These are phyloP conservation scores for Podarcis cretensis DNA, from an alignment of 2,113 vertebrate genomes.

Conservation along the genomic window DNA sequence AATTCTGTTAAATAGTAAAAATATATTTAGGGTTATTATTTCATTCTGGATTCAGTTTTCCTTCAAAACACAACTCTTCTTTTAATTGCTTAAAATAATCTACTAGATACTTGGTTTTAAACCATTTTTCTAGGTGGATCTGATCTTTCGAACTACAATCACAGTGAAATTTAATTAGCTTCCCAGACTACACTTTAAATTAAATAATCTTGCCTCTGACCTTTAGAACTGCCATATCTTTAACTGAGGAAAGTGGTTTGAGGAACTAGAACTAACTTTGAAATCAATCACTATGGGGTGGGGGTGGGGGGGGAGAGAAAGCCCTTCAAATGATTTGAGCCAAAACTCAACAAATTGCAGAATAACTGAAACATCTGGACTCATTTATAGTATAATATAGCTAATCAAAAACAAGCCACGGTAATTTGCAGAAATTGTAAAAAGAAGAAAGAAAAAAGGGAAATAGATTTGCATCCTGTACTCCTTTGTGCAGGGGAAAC, in stretches of 20 bases:
- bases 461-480: conserved; percentile 58
- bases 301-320: background rate
- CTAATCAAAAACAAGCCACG: conserved; percentile 78
- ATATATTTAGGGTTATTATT: conserved; percentile 3
- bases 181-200: conserved; percentile 58
- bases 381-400: conserved; percentile 78
- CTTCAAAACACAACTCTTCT: conserved; percentile 55
- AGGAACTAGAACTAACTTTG: conserved; percentile 68
- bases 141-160: conserved; percentile 56
- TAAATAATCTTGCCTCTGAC: conserved; percentile 50
- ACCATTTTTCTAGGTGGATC: conserved; percentile 52
- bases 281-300: conserved; percentile 72
- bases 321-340: conserved; percentile 67
- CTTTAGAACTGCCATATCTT: conserved; percentile 54
- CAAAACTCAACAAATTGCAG: conserved; percentile 80
- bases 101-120: conserved; percentile 49
- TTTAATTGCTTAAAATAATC: conserved; percentile 66
- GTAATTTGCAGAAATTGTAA: conserved; percentile 77
- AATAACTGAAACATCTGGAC: conserved; percentile 83
- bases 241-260: conserved; percentile 54
- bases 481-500: conserved; percentile 16
- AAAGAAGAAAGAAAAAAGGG: conserved; percentile 43
- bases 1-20: conserved; percentile 32
- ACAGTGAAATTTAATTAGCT: conserved; percentile 46
- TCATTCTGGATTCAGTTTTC: conserved; percentile 46